Base-by-base conservation (phyloP, 2,888 invertebrate species). In the Limenitis arthemis region DNA sequence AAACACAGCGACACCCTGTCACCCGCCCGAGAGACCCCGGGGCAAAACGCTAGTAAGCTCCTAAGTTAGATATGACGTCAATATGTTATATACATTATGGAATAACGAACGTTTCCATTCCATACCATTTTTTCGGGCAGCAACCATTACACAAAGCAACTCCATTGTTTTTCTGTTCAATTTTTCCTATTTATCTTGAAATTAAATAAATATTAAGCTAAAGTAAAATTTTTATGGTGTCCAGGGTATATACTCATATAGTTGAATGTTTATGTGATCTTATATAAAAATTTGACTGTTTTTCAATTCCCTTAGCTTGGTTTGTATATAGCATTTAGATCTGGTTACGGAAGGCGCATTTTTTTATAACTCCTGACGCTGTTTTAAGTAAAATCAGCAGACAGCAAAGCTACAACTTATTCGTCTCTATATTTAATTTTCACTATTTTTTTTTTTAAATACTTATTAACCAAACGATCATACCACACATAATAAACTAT, bases 1-100 rank as follows among this genome's bases (percentile, higher is more conserved):
- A 76, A 80, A 77, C 72, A 82, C 79, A 81, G 82, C 84, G 84
- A 79, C 80, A 84, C 85, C 85, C 85, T 86, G 85, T 85, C 81
- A 81, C 75, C 84, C 82, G 76, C 80, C 84, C 85, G 84, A 77
- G 75, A 70, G 68, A 62, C 61, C 75, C 73, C 83, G 82, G 82
- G 80, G 67, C 80, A 80, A 84, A 84, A 85, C 82, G 84, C 84
- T 84, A 82, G 79, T 85, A 86, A 86, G 85, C 85, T 86, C 85
- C 77, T 84, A 84, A 79, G 66, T 69, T 70, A 83, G 85, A 85
- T 86, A 86, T 85, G 85, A 84, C 76, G 75, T 77, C 76, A 79
- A 72, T 68, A 68, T 68, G 66, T 79, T 81, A 80, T 77, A 72
- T 80, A 83, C 79, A 82, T 69, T 69, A 57, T 61, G 59, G 56